Evolutionary conservation across 2,113 vertebrate species (phyloP).

Genomic region (Jacana jacana): DNA sequence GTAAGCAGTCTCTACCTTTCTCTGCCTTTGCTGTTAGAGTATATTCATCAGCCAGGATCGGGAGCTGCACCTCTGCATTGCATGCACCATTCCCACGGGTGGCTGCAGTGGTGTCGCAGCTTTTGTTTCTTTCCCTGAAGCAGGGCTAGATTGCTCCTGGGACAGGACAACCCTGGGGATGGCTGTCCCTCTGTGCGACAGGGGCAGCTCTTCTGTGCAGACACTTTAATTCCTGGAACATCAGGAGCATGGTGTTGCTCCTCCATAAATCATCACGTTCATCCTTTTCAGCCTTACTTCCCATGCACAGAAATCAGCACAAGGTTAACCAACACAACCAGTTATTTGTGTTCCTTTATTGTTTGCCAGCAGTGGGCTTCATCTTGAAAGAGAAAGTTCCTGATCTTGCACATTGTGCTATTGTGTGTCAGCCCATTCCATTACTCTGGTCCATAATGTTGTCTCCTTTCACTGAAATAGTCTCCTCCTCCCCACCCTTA

Average conservation of each 20-base stretch:
- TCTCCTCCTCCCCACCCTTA: background rate
- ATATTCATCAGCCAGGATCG: background rate
- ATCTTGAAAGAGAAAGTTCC: background rate
- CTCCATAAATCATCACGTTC: background rate
- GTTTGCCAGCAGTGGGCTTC: background rate
- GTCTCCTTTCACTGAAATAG: background rate
- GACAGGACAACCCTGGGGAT: background rate
- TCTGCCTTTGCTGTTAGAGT: background rate
- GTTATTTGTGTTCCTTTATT: background rate
- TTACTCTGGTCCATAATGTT: background rate
- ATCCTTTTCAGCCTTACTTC: background rate
- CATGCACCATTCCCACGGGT: background rate
- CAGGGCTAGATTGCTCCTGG: background rate
- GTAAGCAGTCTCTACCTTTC: background rate
- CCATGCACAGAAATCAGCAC: background rate
- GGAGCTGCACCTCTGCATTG: background rate
- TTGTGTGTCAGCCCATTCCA: background rate
- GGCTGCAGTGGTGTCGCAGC: background rate
- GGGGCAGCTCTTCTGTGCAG: background rate
- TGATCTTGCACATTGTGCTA: background rate
- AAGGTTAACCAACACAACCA: background rate
- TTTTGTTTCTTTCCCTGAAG: background rate
- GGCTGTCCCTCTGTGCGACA: rapidly evolving
- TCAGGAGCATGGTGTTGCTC: background rate
- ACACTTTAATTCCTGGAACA: background rate